Percentiles rank a stretch among this genome's conserved stretches.
Conservation (phyloP, 2,113 vertebrate species). For the Nibea albiflora region DNA sequence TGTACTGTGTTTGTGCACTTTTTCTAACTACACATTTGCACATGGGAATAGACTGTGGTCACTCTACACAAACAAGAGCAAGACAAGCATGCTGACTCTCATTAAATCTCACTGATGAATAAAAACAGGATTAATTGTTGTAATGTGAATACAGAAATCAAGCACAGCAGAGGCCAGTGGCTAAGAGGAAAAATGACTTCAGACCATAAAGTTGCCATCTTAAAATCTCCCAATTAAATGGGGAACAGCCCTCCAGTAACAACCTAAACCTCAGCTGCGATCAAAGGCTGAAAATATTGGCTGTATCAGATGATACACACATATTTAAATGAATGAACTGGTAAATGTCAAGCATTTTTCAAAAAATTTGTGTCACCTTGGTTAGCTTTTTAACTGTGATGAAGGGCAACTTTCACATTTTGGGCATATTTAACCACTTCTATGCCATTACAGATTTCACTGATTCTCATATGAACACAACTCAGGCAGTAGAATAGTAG, state of each 20-base stretch:
- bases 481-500: neutral
- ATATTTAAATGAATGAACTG: neutral
- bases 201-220: neutral
- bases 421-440: too few relatives aligned
- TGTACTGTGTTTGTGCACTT: neutral
- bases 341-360: neutral
- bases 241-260: neutral
- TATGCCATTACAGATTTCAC: neutral
- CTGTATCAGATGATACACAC: neutral
- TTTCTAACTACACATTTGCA: slow-evolving; percentile 1
- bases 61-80: slow-evolving; percentile 12
- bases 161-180: neutral
- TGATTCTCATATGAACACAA: neutral
- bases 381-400: neutral
- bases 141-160: neutral
- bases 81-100: neutral
- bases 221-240: slow-evolving; percentile 1
- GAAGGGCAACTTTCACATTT: neutral
- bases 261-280: neutral
- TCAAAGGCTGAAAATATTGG: neutral
- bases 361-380: neutral
- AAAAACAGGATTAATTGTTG: slow-evolving; percentile 15
- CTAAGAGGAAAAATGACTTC: neutral
- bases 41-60: slow-evolving; percentile 3
- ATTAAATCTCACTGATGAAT: neutral